phyloP scores from a whole-genome alignment of 2,797 vertebrate species.

The Lacerta agilis region DNA sequence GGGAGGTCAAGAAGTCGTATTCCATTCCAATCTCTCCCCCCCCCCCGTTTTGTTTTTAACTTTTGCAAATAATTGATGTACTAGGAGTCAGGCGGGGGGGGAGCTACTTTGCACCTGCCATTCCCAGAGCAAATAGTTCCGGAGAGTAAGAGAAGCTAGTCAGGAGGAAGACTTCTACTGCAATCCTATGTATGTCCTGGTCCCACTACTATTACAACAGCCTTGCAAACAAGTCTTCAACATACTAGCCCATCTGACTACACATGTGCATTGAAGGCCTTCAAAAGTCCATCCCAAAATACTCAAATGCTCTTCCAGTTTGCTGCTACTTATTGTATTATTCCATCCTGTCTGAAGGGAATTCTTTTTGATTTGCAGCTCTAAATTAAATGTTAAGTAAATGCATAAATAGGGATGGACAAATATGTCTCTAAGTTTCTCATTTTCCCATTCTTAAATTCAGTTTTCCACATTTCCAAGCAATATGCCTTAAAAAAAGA shows the following conservation, averaged over 20 bases:
- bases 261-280: background rate
- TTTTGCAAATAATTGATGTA: no score
- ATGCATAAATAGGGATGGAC: background rate
- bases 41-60: no score
- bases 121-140: no score
- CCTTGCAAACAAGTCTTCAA: background rate
- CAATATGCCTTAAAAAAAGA: no score
- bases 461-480: no score
- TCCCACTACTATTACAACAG: background rate
- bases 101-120: no score
- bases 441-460: no score
- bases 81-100: no score
- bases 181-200: background rate
- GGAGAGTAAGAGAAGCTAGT: no score
- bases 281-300: background rate
- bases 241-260: background rate
- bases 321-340: background rate
- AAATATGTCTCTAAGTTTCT: no score
- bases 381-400: background rate
- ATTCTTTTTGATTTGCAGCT: background rate
- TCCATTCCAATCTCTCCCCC: no score
- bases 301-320: background rate
- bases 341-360: background rate
- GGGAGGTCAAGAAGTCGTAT: no score
- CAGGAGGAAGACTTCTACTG: background rate